A percentile compares a stretch with the other conserved stretches of the same genome.
Conservation (phyloP, 2,113 vertebrate genomes). For the Sinocyclocheilus grahami region DNA sequence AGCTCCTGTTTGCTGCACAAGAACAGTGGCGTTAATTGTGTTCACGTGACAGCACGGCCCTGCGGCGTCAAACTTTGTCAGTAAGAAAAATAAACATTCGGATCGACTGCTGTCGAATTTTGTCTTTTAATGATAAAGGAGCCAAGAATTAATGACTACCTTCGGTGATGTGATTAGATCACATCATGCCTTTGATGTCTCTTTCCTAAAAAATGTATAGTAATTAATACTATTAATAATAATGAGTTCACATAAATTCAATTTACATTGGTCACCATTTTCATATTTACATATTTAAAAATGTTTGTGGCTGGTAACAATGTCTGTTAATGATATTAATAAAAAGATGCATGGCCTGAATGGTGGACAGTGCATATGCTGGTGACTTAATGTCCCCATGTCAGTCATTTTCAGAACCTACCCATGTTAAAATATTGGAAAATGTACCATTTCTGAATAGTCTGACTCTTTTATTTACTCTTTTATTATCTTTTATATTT, state of each 20-base stretch:
- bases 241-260: neutral
- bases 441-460: too few relatives aligned
- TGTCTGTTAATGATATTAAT: neutral
- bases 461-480: too few relatives aligned
- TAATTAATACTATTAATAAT: neutral
- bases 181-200: slow-evolving; percentile 1
- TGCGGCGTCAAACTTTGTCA: slow-evolving; percentile 33
- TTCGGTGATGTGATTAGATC: neutral
- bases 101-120: neutral
- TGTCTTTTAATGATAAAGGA: neutral
- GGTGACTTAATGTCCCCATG: too few relatives aligned
- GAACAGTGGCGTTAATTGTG: slow-evolving; percentile 12
- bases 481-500: too few relatives aligned
- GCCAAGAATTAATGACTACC: neutral
- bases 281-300: neutral
- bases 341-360: neutral
- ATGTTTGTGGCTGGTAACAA: too few relatives aligned
- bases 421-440: neutral
- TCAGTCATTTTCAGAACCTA: neutral
- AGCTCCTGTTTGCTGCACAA: slow-evolving; percentile 30
- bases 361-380: neutral
- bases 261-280: neutral
- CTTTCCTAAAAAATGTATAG: neutral
- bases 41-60: slow-evolving; percentile 30
- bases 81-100: neutral